Evolutionary conservation across 2,797 vertebrate genomes (phyloP), one percentile per base, ranked within the genome.

Genomic region (Hippopotamyrus pictus): DNA sequence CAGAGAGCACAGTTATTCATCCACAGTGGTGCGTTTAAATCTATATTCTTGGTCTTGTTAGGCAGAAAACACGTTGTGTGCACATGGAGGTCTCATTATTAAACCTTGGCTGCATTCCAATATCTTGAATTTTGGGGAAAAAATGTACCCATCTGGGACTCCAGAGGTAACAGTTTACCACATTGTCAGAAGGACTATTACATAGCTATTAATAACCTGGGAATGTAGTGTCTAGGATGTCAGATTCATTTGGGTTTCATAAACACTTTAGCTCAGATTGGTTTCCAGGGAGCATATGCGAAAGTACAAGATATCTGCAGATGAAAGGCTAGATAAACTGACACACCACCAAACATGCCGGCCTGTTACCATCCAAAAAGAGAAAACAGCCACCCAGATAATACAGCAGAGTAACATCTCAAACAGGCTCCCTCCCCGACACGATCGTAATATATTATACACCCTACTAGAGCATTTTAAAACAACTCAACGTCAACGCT

Each of bases 111-210:
- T n/a, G 12, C 82, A 86, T n/a, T 57, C 73, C 69, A 46, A 17
- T 8, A 82, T 57, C 54, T 51, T n/a, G 22, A 57, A 87, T 57
- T 37, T 37, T 37, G 85, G 33, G 85, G 25, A 2, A 89, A 65
- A 89, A 89, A 82, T 46, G 3, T 50, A 59, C 22, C 53, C 54
- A 65, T 89, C 37, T 65, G 57, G 54, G 29, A 41, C 51, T 33
- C 25, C 29, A 87, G 57, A 84, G 88, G 54, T 17, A 48, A 86
- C n/a, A 65, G 53, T 85, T 89, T 89, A 85, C 88, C 25, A 22
- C 54, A 69, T 37, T 65, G 41, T 84, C 54, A 59, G 51, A 89
- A 84, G 51, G 14, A 59, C 37, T 48, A 48, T 59, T 48, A 84
- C 48, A 29, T 1, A 51, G 22, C 41, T 41, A 89, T 89, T 89